Percentiles rank a stretch among this genome's conserved stretches.
Evolutionary conservation across 2,888 invertebrate species (phyloP).

Genomic region (Acheta domesticus): DNA sequence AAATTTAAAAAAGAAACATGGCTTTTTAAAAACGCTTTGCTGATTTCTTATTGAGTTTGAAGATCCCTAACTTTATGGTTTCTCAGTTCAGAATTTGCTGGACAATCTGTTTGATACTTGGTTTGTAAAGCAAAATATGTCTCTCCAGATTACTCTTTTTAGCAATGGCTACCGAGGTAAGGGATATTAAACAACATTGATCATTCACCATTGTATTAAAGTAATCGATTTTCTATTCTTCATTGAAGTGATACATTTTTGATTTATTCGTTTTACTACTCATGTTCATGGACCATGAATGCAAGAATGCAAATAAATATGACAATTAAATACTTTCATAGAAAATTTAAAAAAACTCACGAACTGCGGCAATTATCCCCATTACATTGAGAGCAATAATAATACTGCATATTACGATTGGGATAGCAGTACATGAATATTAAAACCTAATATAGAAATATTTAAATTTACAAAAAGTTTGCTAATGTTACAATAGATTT

Average conservation of each 20-base stretch:
- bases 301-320: neutral
- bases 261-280: neutral
- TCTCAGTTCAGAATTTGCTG: constrained; percentile 1
- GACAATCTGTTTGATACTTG: neutral
- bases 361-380: neutral
- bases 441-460: neutral
- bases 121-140: neutral
- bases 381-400: neutral
- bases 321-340: neutral
- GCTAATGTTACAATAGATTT: neutral
- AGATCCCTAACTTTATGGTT: constrained; percentile 18
- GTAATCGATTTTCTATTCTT: constrained; percentile 12
- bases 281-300: neutral
- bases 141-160: neutral
- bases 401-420: neutral
- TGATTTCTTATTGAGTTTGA: neutral
- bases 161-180: neutral
- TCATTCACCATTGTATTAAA: neutral
- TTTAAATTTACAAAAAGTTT: neutral
- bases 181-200: neutral
- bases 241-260: constrained; percentile 18
- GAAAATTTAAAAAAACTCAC: neutral
- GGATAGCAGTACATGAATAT: neutral
- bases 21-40: constrained; percentile 1
- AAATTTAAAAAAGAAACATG: too few species aligned